Evolutionary conservation across 2,888 invertebrate species (phyloP).

Genomic region (Pollenia griseotomentosa): DNA sequence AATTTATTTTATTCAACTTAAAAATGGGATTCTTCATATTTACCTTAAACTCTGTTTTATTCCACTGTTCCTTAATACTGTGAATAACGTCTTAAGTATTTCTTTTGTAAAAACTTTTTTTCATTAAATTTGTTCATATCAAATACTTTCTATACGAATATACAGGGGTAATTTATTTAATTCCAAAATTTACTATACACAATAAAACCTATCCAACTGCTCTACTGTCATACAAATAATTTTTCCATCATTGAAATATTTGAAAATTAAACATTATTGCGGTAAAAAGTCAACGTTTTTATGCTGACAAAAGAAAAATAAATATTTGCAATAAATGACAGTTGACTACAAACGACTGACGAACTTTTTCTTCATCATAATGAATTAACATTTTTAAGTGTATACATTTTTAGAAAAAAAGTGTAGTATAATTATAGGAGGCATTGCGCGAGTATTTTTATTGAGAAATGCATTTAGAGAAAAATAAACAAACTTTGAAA

Average conservation of each 20-base stretch:
- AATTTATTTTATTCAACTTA: no score
- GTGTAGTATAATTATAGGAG: conserved; percentile 32
- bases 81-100: neutral
- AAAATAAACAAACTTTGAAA: conserved; percentile 43
- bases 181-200: neutral
- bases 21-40: no score
- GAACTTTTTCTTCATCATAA: conserved; percentile 10
- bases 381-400: conserved; percentile 62
- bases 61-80: no score
- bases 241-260: conserved; percentile 42
- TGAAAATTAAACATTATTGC: conserved; percentile 75
- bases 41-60: no score
- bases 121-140: neutral
- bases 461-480: conserved; percentile 32
- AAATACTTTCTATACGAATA: neutral
- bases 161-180: neutral
- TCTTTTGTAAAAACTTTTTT: neutral
- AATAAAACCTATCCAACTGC: neutral
- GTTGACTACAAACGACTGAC: conserved; percentile 43
- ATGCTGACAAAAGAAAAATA: conserved; percentile 82
- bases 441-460: conserved; percentile 11
- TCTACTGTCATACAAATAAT: conserved; percentile 24
- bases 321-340: conserved; percentile 77
- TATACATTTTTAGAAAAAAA: conserved; percentile 5
- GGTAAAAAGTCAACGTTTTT: conserved; percentile 75